Conservation (phyloP, 2,113 vertebrate genomes). For the Pomatorhinus ruficollis region DNA sequence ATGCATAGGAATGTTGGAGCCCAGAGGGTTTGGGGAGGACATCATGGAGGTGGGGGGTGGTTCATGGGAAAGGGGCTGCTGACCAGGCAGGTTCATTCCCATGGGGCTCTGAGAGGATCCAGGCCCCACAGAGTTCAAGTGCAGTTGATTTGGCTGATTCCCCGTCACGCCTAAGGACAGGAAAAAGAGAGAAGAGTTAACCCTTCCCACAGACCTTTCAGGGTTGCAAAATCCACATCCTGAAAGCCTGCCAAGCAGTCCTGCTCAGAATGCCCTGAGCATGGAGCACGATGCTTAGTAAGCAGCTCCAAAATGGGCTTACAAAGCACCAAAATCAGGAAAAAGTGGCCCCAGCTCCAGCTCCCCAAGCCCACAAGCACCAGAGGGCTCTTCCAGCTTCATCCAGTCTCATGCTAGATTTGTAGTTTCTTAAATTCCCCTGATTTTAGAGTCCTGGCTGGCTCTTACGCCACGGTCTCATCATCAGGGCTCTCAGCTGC, state of each 20-base stretch:
- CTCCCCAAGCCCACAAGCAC: not conserved
- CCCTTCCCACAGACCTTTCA: not conserved
- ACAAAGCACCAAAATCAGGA: not conserved
- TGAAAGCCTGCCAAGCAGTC: not conserved
- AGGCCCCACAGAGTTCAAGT: conserved; percentile 84
- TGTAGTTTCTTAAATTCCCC: not conserved
- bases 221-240: not conserved
- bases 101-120: conserved; percentile 89
- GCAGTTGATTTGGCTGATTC: conserved; percentile 83
- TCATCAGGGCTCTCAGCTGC: not conserved
- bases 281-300: not conserved
- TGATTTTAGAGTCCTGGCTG: not conserved
- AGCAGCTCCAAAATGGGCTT: not conserved
- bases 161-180: conserved; percentile 78
- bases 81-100: conserved; percentile 86
- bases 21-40: conserved; percentile 87
- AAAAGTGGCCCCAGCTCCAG: not conserved
- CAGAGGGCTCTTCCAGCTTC: not conserved
- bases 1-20: conserved; percentile 86
- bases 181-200: not conserved
- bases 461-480: not conserved
- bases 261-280: not conserved
- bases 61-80: conserved; percentile 89
- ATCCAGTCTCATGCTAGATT: not conserved
- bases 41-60: conserved; percentile 81